Evolutionary conservation across 2,888 invertebrate species (phyloP).

Genomic region (Erebia epiphron): DNA sequence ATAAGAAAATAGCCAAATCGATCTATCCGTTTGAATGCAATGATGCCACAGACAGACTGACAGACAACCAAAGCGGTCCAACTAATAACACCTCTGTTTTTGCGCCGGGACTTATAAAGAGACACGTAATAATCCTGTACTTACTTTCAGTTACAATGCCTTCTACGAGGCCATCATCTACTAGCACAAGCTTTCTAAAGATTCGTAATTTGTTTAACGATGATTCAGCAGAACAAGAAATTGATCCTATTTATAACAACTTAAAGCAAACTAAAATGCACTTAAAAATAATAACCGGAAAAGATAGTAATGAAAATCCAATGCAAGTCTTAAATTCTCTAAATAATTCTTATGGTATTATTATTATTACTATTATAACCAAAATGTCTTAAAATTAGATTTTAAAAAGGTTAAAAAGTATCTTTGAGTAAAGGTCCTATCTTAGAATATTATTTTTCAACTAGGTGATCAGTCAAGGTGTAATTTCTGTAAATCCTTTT

Average conservation of each 20-base stretch:
- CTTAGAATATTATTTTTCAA: too few relatives aligned
- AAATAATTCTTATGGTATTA: conserved; percentile 18
- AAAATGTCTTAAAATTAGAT: too few relatives aligned
- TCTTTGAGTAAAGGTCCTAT: too few relatives aligned
- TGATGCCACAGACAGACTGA: too few relatives aligned
- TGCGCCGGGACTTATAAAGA: too few relatives aligned
- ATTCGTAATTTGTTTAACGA: conserved; percentile 66
- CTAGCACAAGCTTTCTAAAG: conserved; percentile 63
- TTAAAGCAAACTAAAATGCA: conserved; percentile 42
- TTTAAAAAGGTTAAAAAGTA: too few relatives aligned
- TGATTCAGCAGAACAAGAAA: conserved; percentile 55
- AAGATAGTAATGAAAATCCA: neutral
- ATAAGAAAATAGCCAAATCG: too few relatives aligned
- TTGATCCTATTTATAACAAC: conserved; percentile 59
- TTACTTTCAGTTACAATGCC: conserved; percentile 50
- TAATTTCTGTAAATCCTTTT: too few relatives aligned
- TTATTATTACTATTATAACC: neutral
- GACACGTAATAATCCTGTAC: conserved; percentile 10
- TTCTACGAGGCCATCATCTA: conserved; percentile 45
- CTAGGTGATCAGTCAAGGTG: too few relatives aligned
- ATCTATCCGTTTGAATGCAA: too few relatives aligned
- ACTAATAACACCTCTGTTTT: too few relatives aligned
- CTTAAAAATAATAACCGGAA: neutral
- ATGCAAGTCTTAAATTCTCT: neutral
- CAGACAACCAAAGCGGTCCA: too few relatives aligned